These are phyloP conservation scores for Lates japonicus DNA, from an alignment of 2,797 vertebrate genomes.

Conservation along the genomic window DNA sequence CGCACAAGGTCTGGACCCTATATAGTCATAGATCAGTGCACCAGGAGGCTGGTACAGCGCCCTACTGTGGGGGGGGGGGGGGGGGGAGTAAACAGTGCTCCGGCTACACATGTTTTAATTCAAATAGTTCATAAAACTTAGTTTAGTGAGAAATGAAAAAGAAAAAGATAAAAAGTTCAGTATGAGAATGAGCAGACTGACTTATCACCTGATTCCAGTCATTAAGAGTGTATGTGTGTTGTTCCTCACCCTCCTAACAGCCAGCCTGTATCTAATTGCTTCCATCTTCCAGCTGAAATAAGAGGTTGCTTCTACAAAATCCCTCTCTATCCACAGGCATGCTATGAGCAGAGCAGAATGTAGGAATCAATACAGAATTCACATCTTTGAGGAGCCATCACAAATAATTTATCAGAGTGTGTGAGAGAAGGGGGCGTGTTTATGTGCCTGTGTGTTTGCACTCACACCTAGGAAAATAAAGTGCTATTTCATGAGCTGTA, in stretches of 20 bases:
- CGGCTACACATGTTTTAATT: too few relatives aligned
- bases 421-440: conserved; percentile 20
- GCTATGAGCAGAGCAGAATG: neutral
- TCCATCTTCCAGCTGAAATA: conserved; percentile 62
- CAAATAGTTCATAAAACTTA: too few relatives aligned
- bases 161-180: too few relatives aligned
- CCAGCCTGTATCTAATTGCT: conserved; percentile 69
- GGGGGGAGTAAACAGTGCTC: too few relatives aligned
- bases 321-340: conserved; percentile 21
- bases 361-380: conserved; percentile 51
- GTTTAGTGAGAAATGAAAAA: too few relatives aligned
- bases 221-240: neutral
- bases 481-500: conserved; percentile 33
- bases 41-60: too few relatives aligned
- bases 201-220: too few relatives aligned
- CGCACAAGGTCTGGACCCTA: too few relatives aligned
- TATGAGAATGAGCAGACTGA: too few relatives aligned
- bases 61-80: too few relatives aligned
- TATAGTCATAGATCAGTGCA: too few relatives aligned
- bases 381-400: conserved; percentile 46
- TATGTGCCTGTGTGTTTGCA: conserved; percentile 25
- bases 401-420: conserved; percentile 55
- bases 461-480: conserved; percentile 37
- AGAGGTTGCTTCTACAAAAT: conserved; percentile 31
- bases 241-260: conserved; percentile 24